These are phyloP conservation scores for Eudemis profundana DNA, from an alignment of 2,888 invertebrate species.

Conservation along the genomic window DNA sequence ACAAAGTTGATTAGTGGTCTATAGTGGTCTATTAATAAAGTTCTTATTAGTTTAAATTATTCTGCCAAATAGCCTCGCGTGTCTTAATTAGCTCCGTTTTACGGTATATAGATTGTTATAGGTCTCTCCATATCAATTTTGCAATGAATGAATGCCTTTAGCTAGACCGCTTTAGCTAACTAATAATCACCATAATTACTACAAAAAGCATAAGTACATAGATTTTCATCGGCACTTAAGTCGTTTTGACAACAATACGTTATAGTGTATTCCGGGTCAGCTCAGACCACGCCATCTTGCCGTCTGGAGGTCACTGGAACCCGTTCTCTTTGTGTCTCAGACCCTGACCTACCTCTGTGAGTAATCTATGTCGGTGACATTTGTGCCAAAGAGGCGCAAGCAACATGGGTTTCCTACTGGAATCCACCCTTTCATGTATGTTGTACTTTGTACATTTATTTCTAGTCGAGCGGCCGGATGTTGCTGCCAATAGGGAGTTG, in stretches of 20 bases:
- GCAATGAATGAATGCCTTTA: neutral
- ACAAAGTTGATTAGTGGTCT: too few relatives aligned
- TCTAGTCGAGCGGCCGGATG: too few relatives aligned
- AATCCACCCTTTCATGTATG: neutral
- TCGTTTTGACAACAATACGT: neutral
- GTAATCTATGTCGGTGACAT: conserved; percentile 23
- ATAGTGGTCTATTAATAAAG: too few relatives aligned
- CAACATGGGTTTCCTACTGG: neutral
- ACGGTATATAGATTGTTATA: neutral
- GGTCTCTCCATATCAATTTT: neutral
- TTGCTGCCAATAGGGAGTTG: too few relatives aligned
- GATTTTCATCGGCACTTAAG: neutral
- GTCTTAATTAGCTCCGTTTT: too few relatives aligned
- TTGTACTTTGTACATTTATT: neutral
- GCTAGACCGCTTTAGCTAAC: neutral
- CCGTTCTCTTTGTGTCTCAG: conserved; percentile 54
- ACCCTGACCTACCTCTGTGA: conserved; percentile 75
- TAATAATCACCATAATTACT: neutral
- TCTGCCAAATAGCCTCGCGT: too few relatives aligned
- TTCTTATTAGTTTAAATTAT: too few relatives aligned
- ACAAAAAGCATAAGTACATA: neutral
- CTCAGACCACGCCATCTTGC: conserved; percentile 25
- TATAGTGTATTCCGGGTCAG: conserved; percentile 23
- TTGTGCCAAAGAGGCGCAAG: neutral
- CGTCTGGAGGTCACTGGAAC: conserved; percentile 46